Evolutionary conservation across 1,140 invertebrate species (phyloP).

Genomic region (Macrocentrus cingulum): DNA sequence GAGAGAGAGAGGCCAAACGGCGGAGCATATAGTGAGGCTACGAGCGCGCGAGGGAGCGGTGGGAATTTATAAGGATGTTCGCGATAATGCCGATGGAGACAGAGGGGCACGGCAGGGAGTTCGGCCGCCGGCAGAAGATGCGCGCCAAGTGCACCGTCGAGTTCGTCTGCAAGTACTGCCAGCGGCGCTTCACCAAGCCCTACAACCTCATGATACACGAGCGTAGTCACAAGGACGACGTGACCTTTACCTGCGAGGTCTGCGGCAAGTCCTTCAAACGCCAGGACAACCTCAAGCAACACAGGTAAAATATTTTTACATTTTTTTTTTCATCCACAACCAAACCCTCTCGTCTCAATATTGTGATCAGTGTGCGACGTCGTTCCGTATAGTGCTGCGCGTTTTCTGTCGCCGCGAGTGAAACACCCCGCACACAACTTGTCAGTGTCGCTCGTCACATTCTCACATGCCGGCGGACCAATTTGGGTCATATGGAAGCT

Average conservation of each 20-base stretch:
- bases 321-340: neutral
- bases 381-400: too few species aligned
- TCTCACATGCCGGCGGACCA: too few species aligned
- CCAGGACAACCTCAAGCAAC: slow-evolving; percentile 94
- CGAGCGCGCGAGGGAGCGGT: slow-evolving; percentile 52
- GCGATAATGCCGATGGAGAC: slow-evolving; percentile 81
- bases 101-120: slow-evolving; percentile 86
- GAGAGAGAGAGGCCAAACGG: slow-evolving; percentile 40
- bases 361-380: neutral
- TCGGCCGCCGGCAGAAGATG: slow-evolving; percentile 84
- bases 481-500: too few species aligned
- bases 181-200: slow-evolving; percentile 97
- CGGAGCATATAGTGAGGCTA: slow-evolving; percentile 45
- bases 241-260: slow-evolving; percentile 97
- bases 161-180: slow-evolving; percentile 99
- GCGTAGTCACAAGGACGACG: slow-evolving; percentile 94
- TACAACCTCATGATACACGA: slow-evolving; percentile 99
- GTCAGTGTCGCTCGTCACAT: too few species aligned
- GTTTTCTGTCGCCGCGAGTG: too few species aligned
- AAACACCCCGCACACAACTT: too few species aligned
- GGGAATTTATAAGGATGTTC: slow-evolving; percentile 65
- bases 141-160: slow-evolving; percentile 84
- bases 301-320: slow-evolving; percentile 68
- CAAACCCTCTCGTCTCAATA: neutral
- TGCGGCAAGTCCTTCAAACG: slow-evolving; percentile 98